Evolutionary conservation across 2,113 vertebrate genomes (phyloP).

Genomic region (Nesospiza acunhae): DNA sequence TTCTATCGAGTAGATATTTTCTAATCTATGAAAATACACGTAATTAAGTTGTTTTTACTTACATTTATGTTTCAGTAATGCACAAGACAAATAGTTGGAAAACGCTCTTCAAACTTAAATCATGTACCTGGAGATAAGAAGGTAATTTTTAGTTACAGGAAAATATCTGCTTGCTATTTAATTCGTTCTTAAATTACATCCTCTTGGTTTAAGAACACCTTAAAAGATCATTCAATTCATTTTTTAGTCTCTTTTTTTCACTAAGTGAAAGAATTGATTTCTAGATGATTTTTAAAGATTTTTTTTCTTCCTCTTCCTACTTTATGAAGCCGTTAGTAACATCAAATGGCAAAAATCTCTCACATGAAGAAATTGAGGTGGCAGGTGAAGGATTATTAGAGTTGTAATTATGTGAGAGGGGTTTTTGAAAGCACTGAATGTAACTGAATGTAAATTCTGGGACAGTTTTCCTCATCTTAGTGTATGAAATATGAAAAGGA

Average conservation of each 20-base stretch:
- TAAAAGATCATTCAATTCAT: not conserved
- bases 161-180: not conserved
- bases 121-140: not conserved
- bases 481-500: not conserved
- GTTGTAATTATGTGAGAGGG: not conserved
- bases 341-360: not conserved
- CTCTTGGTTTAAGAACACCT: not conserved
- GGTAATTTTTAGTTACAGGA: not conserved
- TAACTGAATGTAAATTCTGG: not conserved
- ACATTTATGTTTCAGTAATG: not conserved
- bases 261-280: not conserved
- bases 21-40: not conserved
- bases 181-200: not conserved
- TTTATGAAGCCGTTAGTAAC: not conserved
- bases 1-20: not conserved
- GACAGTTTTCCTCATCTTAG: not conserved
- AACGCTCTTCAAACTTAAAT: not conserved
- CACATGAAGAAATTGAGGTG: not conserved
- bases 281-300: not conserved
- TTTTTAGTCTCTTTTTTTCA: not conserved
- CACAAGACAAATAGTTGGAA: not conserved
- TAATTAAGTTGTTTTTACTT: not conserved
- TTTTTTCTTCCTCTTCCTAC: not conserved
- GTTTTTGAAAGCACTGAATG: not conserved
- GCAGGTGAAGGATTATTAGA: not conserved